A percentile compares a stretch with the other conserved stretches of the same genome.
phyloP scores from a whole-genome alignment of 2,113 vertebrate genomes.

The Pitta sordida region DNA sequence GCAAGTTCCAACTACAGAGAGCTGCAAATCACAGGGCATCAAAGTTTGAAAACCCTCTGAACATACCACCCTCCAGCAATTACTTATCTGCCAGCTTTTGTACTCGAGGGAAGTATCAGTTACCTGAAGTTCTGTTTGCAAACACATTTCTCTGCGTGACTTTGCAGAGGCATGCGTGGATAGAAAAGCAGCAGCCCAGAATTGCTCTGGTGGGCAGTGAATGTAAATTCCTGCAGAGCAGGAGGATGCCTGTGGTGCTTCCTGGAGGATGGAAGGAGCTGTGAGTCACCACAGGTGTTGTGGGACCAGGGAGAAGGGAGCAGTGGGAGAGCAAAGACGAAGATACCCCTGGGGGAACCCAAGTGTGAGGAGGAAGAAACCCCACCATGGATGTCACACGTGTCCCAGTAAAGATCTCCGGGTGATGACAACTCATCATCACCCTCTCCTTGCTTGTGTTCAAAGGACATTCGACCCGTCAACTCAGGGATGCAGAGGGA shows the following conservation, averaged over 20 bases:
- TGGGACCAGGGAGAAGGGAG: neutral
- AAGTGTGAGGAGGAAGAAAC: neutral
- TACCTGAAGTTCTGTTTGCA: constrained; percentile 28
- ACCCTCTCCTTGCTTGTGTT: neutral
- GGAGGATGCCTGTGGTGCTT: neutral
- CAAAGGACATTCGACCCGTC: neutral
- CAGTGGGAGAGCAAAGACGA: neutral
- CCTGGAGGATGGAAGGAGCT: neutral
- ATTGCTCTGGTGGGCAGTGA: neutral
- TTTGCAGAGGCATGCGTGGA: neutral
- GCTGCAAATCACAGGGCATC: constrained; percentile 48
- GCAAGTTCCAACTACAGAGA: constrained; percentile 47
- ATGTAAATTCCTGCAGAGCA: neutral
- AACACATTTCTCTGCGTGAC: neutral
- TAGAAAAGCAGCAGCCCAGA: neutral
- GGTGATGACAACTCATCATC: fast-evolving
- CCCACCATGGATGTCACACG: neutral
- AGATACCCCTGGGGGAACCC: fast-evolving
- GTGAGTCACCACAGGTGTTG: neutral
- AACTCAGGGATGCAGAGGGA: neutral
- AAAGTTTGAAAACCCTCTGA: constrained; percentile 55
- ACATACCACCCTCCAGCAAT: constrained; percentile 46
- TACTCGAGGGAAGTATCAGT: neutral
- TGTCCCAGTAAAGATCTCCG: neutral
- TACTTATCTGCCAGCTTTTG: neutral